These are phyloP conservation scores for Chaetodon trifasciatus DNA, from an alignment of 2,797 vertebrate genomes.

Conservation along the genomic window DNA sequence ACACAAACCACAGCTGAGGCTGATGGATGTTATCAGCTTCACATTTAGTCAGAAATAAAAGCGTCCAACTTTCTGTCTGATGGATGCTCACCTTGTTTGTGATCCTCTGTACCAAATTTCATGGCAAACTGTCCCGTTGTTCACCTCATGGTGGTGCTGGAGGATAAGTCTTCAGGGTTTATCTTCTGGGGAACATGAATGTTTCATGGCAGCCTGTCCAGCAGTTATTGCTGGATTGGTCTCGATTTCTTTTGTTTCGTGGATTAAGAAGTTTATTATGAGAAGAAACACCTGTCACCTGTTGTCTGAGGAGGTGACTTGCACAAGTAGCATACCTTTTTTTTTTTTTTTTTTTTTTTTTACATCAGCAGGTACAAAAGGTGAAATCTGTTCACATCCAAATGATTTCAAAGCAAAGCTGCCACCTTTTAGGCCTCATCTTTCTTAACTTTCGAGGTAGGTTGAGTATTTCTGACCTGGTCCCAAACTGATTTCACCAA, in stretches of 20 bases:
- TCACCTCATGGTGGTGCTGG: neutral
- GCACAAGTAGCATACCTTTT: neutral
- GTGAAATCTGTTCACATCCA: neutral
- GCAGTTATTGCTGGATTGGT: too few relatives aligned
- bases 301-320: neutral
- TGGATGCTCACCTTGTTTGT: too few relatives aligned
- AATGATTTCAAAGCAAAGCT: neutral
- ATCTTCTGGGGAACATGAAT: neutral
- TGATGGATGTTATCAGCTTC: neutral
- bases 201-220: too few relatives aligned
- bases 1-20: neutral
- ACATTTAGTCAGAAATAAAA: too few relatives aligned
- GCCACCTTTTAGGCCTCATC: neutral
- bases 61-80: too few relatives aligned
- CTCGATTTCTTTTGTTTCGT: too few relatives aligned
- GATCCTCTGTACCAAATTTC: too few relatives aligned
- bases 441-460: neutral
- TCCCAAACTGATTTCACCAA: slow-evolving; percentile 1
- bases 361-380: neutral
- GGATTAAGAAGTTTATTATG: neutral
- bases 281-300: neutral
- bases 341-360: neutral
- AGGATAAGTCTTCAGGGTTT: too few relatives aligned
- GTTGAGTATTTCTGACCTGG: neutral
- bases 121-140: too few relatives aligned